Base-by-base conservation (phyloP, 2,888 invertebrate genomes). In the Bombyx huttoni region DNA sequence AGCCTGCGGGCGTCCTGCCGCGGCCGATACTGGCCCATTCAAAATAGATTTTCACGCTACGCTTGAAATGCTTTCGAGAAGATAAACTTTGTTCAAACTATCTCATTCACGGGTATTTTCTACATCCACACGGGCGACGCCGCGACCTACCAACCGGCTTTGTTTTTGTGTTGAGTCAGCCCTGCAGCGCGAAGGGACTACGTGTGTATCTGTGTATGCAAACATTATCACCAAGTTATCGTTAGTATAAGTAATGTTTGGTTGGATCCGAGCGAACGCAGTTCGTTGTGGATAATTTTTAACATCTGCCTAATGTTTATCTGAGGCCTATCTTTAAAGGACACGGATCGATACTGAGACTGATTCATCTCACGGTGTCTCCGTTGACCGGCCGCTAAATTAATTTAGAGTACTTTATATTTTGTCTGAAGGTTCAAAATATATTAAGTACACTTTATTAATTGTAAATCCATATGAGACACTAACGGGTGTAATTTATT, bases 21-120 rank as follows among this genome's bases (percentile, higher is more conserved):
- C 71, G 74, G 68, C 81, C 84, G 87, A 87, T 87, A 86, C 85
- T 81, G 82, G 64, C 61, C 79, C 86, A 87, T 88, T 86, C 81
- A 85, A 87, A 87, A 86, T 87, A 86, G 87, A 87, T 87, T 86
- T 86, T 82, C 87, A 86, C 84, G 84, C 83, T 79, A 73, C 80
- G 74, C 74, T 73, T 68, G 63, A 69, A 73, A 71, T 68, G 73
- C 71, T 76, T 76, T 73, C 61, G 74, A 77, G 74, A 68, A 8
- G 73, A 55, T 61, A 56, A 86, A 86, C 81, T 87, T 83, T 65
- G 75, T 74, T 68, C 69, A 83, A 85, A 85, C 76, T 5, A 81
- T 81, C 76, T 67, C 62, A 56, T 59, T 61, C 59, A 62, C 54
- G 58, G 58, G 53, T 56, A 54, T 51, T 63, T 64, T 56, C 53